Conservation (phyloP, 2,888 invertebrate species). For the Bugula neritina region DNA sequence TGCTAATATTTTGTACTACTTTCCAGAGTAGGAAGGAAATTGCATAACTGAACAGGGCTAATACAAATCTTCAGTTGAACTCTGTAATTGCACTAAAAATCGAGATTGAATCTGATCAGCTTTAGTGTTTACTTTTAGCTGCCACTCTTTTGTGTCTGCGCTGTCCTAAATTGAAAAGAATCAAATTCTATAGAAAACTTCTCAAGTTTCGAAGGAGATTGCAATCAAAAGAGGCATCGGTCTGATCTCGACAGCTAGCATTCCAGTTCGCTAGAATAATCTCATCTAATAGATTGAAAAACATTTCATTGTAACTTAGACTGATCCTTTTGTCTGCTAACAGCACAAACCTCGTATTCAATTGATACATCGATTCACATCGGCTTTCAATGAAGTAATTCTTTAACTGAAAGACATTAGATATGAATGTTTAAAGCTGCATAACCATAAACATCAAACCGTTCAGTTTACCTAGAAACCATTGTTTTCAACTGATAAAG, state of each 20-base stretch:
- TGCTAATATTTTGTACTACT: too few relatives aligned
- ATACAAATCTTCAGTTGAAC: too few relatives aligned
- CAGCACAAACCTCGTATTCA: slow-evolving; percentile 5
- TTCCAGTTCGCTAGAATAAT: slow-evolving; percentile 2
- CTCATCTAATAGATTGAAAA: neutral
- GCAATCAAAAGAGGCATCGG: slow-evolving; percentile 22
- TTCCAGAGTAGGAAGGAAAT: too few relatives aligned
- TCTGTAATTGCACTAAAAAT: slow-evolving; percentile 20
- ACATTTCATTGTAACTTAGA: slow-evolving; percentile 9
- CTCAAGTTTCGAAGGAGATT: slow-evolving; percentile 23
- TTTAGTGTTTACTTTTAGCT: slow-evolving; percentile 7
- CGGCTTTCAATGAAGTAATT: neutral
- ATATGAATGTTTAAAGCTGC: neutral
- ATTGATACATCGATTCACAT: slow-evolving; percentile 14
- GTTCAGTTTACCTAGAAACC: neutral
- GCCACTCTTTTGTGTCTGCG: slow-evolving; percentile 1
- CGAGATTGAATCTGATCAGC: slow-evolving; percentile 17
- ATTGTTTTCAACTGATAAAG: neutral
- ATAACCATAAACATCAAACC: neutral
- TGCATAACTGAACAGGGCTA: too few relatives aligned
- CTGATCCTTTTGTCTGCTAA: slow-evolving; percentile 18
- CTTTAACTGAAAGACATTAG: neutral
- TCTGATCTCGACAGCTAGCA: neutral
- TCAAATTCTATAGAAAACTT: neutral
- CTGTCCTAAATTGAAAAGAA: slow-evolving; percentile 26